These are phyloP conservation scores for Antennarius striatus DNA, from an alignment of 2,113 vertebrate species.

Conservation along the genomic window DNA sequence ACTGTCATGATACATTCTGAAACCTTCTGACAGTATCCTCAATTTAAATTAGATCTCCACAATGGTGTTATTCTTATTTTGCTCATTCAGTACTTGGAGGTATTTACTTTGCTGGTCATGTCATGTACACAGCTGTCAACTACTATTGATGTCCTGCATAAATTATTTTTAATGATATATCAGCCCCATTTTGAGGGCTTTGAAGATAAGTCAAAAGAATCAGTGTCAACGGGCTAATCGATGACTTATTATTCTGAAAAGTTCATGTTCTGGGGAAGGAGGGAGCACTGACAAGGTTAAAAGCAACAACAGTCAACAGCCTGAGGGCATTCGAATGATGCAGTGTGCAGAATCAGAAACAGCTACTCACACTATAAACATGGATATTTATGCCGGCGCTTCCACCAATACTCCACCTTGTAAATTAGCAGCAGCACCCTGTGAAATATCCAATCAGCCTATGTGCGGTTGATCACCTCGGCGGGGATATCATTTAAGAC, in stretches of 20 bases:
- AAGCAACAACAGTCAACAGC: slow-evolving; percentile 40
- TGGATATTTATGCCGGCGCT: slow-evolving; percentile 40
- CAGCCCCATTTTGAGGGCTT: slow-evolving; percentile 24
- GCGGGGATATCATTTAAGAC: slow-evolving; percentile 58
- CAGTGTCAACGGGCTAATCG: slow-evolving; percentile 33
- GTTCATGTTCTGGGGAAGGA: slow-evolving; percentile 31
- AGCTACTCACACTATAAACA: slow-evolving; percentile 45
- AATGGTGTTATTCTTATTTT: too few relatives aligned
- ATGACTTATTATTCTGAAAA: slow-evolving; percentile 21
- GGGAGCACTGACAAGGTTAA: slow-evolving; percentile 1
- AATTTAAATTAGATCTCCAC: too few relatives aligned
- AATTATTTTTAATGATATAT: slow-evolving; percentile 15
- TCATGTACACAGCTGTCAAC: too few relatives aligned
- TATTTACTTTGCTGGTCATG: too few relatives aligned
- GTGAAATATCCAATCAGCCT: slow-evolving; percentile 66
- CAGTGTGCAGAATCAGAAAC: slow-evolving; percentile 29
- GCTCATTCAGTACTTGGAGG: too few relatives aligned
- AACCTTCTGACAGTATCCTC: too few relatives aligned
- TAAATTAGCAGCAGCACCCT: slow-evolving; percentile 55
- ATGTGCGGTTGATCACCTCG: slow-evolving; percentile 61
- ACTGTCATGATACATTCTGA: too few relatives aligned
- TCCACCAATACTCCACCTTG: slow-evolving; percentile 36
- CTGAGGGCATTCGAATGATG: slow-evolving; percentile 28
- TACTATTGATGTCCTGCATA: too few relatives aligned
- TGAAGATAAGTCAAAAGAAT: slow-evolving; percentile 13